Evolutionary conservation across 2,797 vertebrate genomes (phyloP).

Genomic region (Pithecia hirsuta): DNA sequence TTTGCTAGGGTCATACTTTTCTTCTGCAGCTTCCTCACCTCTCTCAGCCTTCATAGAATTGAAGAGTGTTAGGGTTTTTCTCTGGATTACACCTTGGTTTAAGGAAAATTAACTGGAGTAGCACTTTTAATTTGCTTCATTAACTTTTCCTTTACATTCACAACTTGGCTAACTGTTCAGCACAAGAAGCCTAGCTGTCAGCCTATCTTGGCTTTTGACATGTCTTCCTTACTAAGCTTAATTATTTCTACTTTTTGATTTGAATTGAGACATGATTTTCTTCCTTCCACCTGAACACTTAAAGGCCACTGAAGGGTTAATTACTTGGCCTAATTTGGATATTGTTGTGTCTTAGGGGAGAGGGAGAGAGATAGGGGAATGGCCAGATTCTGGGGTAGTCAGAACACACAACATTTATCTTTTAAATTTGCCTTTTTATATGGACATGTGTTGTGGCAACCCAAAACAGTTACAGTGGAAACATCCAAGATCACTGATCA

Average conservation of each 20-base stretch:
- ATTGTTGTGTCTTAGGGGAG: neutral
- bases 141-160: neutral
- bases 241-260: neutral
- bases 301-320: neutral
- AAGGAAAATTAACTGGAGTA: neutral
- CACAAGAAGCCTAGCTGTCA: neutral
- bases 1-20: neutral
- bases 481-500: neutral
- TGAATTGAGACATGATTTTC: neutral
- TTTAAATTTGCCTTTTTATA: neutral
- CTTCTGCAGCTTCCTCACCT: neutral
- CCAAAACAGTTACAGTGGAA: neutral
- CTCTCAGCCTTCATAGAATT: neutral
- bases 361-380: neutral
- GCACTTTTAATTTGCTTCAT: neutral
- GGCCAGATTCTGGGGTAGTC: neutral
- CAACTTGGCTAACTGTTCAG: neutral
- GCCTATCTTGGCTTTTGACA: neutral
- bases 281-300: neutral
- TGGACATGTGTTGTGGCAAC: neutral
- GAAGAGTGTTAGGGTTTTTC: neutral
- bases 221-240: neutral
- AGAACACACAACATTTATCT: neutral
- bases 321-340: neutral
- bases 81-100: neutral